Conservation (phyloP, 1,140 invertebrate genomes). For the Sesamia nonagrioides region DNA sequence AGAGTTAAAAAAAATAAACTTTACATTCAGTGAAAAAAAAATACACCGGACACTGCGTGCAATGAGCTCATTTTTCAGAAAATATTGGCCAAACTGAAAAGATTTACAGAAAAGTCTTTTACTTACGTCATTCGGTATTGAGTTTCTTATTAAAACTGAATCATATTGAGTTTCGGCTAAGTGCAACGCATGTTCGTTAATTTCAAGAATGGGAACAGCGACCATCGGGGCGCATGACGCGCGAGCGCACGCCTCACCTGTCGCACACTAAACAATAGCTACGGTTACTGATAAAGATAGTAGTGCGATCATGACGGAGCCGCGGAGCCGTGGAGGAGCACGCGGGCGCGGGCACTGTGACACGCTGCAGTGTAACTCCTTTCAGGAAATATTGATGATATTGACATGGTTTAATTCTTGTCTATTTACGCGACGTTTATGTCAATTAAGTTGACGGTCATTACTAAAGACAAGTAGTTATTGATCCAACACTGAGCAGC, state of each 20-base stretch:
- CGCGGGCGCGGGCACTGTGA: too few species aligned
- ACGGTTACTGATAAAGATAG: neutral
- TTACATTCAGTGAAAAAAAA: neutral
- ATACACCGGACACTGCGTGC: neutral
- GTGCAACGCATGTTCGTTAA: conserved; percentile 24
- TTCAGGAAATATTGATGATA: too few species aligned
- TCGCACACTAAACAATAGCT: neutral
- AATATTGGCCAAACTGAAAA: conserved; percentile 27
- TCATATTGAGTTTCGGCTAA: neutral
- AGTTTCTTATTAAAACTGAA: conserved; percentile 5
- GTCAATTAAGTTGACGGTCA: too few species aligned
- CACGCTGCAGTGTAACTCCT: too few species aligned
- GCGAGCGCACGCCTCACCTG: neutral
- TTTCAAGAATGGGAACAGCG: conserved; percentile 13
- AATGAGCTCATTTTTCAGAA: neutral
- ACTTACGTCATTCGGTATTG: conserved; percentile 14
- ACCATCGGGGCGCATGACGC: neutral
- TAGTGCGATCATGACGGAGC: neutral
- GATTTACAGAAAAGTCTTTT: conserved; percentile 17
- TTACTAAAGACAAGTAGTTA: too few species aligned
- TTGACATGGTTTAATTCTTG: too few species aligned
- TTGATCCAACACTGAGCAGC: too few species aligned
- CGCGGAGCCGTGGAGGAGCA: neutral
- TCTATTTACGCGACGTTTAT: too few species aligned
- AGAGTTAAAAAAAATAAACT: neutral